phyloP scores from a whole-genome alignment of 1,140 invertebrate genomes.

The Tetramorium alpestre region DNA sequence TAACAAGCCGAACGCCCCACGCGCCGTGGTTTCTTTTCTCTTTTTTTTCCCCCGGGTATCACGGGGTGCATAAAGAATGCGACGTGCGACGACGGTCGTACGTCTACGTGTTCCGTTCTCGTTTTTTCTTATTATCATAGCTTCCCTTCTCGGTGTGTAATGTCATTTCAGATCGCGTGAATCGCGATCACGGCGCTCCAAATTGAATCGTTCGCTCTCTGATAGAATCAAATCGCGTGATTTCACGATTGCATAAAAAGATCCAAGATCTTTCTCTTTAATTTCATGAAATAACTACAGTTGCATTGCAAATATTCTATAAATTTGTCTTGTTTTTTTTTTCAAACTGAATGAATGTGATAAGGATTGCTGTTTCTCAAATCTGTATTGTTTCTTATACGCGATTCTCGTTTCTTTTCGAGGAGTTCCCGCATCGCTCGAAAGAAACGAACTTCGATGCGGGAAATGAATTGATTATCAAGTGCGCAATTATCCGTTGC shows the following conservation, averaged over 20 bases:
- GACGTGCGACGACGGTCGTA: background rate
- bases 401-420: background rate
- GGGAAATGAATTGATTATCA: slow-evolving; percentile 21
- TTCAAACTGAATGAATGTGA: background rate
- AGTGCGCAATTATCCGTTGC: background rate
- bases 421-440: background rate
- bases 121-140: slow-evolving; percentile 9
- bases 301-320: background rate
- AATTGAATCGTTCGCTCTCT: slow-evolving; percentile 2
- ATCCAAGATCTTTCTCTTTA: background rate
- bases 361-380: background rate
- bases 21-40: background rate
- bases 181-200: background rate
- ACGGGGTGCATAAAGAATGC: background rate
- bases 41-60: background rate
- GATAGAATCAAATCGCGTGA: slow-evolving; percentile 4
- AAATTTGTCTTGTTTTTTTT: background rate
- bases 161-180: background rate
- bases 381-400: background rate
- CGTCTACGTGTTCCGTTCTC: background rate
- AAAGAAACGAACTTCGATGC: slow-evolving; percentile 13
- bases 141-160: background rate
- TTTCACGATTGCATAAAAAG: background rate
- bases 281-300: background rate
- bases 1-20: slow-evolving; percentile 61